These are phyloP conservation scores for Mya arenaria DNA, from an alignment of 1,140 invertebrate genomes.

Conservation along the genomic window DNA sequence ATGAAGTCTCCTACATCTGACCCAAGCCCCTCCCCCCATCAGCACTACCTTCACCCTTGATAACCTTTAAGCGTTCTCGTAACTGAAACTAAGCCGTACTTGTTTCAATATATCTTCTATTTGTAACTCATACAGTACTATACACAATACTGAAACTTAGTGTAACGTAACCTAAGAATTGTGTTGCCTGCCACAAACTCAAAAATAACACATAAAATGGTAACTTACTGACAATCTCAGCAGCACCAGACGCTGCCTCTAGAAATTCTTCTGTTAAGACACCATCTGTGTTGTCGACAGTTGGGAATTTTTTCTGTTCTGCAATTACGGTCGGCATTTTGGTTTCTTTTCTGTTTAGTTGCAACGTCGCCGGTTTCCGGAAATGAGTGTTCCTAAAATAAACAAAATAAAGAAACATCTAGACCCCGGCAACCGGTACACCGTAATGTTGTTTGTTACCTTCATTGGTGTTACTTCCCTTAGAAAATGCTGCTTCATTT, in stretches of 20 bases:
- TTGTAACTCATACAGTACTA: not conserved
- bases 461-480: too few relatives aligned
- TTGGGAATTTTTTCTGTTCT: constrained; percentile 23
- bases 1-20: not conserved
- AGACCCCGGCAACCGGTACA: too few relatives aligned
- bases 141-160: too few relatives aligned
- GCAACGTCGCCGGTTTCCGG: too few relatives aligned
- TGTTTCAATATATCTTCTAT: not conserved
- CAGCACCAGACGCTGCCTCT: constrained; percentile 15
- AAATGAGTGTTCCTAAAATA: too few relatives aligned
- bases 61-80: not conserved
- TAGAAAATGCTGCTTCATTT: too few relatives aligned
- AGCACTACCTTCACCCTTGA: not conserved
- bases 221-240: constrained; percentile 26
- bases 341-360: not conserved
- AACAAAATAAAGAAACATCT: too few relatives aligned
- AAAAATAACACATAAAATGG: not conserved
- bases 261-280: constrained; percentile 30
- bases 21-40: not conserved
- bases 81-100: not conserved
- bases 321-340: constrained; percentile 30
- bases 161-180: not conserved
- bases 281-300: not conserved
- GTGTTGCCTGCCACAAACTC: not conserved
- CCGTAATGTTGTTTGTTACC: too few relatives aligned